These are phyloP conservation scores for Heliconius melpomene DNA, from an alignment of 1,140 invertebrate species.

Conservation along the genomic window DNA sequence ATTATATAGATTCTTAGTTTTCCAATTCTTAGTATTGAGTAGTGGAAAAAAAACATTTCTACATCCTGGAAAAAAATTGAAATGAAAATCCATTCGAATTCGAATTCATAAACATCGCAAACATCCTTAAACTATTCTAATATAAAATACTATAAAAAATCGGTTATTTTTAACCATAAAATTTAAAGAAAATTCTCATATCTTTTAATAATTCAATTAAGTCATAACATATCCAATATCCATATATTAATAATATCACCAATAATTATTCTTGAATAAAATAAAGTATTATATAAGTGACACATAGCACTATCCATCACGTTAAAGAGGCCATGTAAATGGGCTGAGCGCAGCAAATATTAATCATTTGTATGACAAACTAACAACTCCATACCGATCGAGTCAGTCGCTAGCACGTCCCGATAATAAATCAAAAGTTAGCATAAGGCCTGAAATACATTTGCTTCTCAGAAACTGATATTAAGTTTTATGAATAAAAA, in stretches of 20 bases:
- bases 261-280: neutral
- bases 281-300: conserved; percentile 9
- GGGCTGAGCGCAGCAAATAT: conserved; percentile 44
- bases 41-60: too few species aligned
- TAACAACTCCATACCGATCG: conserved; percentile 56
- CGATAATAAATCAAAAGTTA: conserved; percentile 59
- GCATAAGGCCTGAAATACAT: conserved; percentile 14
- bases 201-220: neutral
- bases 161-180: too few species aligned
- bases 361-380: conserved; percentile 62
- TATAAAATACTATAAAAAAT: too few species aligned
- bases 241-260: neutral
- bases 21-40: too few species aligned
- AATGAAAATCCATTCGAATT: too few species aligned
- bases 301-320: conserved; percentile 38
- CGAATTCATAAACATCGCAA: too few species aligned
- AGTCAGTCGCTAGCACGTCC: conserved; percentile 46
- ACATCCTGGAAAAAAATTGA: too few species aligned
- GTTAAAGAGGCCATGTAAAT: conserved; percentile 44
- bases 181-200: too few species aligned
- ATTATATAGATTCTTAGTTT: too few species aligned
- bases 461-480: neutral
- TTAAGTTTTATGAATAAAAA: neutral
- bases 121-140: too few species aligned
- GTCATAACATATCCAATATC: neutral